These are phyloP conservation scores for Betta splendens DNA, from an alignment of 2,797 vertebrate species.

Conservation along the genomic window DNA sequence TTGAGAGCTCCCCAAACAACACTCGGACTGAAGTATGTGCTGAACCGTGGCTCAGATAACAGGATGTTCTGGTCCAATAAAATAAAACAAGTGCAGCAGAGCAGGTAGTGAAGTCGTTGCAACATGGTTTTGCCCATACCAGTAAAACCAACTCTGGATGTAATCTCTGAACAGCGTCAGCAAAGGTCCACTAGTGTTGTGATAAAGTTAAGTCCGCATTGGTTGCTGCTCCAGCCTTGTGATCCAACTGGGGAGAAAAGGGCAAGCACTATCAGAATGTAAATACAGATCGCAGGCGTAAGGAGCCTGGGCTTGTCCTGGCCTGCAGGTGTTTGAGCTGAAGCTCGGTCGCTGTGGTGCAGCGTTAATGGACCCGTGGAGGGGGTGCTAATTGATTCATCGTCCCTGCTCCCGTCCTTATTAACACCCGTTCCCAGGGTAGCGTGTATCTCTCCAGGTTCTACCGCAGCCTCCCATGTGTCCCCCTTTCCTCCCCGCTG, in stretches of 20 bases:
- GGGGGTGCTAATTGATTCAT: slow-evolving; percentile 81
- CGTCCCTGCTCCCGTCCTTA: slow-evolving; percentile 68
- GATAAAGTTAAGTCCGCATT: too few relatives aligned
- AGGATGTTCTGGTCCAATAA: too few relatives aligned
- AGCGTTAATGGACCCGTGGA: slow-evolving; percentile 74
- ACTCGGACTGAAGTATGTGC: too few relatives aligned
- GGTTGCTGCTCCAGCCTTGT: background rate
- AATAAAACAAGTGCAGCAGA: too few relatives aligned
- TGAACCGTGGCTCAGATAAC: too few relatives aligned
- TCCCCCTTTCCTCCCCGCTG: slow-evolving; percentile 26
- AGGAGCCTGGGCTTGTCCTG: background rate
- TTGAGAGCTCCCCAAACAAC: too few relatives aligned
- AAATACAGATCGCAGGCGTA: background rate
- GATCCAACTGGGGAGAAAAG: background rate
- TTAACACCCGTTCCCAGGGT: slow-evolving; percentile 77
- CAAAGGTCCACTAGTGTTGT: too few relatives aligned
- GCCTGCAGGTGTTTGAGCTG: slow-evolving; percentile 26
- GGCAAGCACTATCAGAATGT: slow-evolving; percentile 11
- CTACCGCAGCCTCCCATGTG: slow-evolving; percentile 46
- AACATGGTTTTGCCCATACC: too few relatives aligned
- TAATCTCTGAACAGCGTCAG: too few relatives aligned
- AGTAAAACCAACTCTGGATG: too few relatives aligned
- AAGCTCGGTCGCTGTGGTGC: slow-evolving; percentile 32
- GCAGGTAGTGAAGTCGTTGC: too few relatives aligned
- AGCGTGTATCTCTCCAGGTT: slow-evolving; percentile 55